A percentile compares a stretch with the other conserved stretches of the same genome.
These are phyloP conservation scores for rabbit (Oryctolagus cuniculus) DNA, from an alignment of 2,113 vertebrate genomes.

Conservation along the genomic window mOryCun1.1 NC_091450.1:13587001-13587500, in stretches of 20 bases:
- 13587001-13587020: neutral
- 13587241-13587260: conserved; percentile 44
- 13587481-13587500: no score
- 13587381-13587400: neutral
- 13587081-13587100: neutral
- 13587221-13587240: conserved; percentile 57
- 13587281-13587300: conserved; percentile 37
- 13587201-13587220: conserved; percentile 67
- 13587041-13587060: neutral
- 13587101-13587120: neutral
- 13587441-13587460: neutral
- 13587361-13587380: conserved; percentile 9
- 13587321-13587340: conserved; percentile 69
- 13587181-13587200: conserved; percentile 51
- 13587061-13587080: neutral
- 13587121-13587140: neutral
- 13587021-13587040: neutral
- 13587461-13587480: neutral
- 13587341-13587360: conserved; percentile 38
- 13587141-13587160: neutral
- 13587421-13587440: rapidly evolving
- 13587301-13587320: conserved; percentile 69
- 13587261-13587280: conserved; percentile 70
- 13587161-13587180: conserved; percentile 25
- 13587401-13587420: neutral